Evolutionary conservation across 2,797 vertebrate genomes (phyloP), one percentile per base, ranked within the genome.

Genomic region (Onychomys arenicola): DNA sequence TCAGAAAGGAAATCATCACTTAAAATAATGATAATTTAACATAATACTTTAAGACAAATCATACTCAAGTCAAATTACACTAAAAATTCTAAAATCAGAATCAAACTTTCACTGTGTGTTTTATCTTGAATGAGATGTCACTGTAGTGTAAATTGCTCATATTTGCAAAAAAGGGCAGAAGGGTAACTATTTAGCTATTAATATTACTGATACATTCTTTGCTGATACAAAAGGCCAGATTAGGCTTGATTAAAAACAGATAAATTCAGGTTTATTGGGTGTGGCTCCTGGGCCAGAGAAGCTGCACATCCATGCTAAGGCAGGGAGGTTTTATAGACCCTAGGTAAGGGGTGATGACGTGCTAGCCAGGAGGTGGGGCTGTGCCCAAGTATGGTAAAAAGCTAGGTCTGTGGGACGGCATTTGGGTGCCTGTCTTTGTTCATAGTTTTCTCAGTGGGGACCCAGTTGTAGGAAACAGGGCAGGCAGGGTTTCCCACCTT

Each of bases 61-160:
- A 55, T 6, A 89, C 10, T 89, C 75, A 86, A 77, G 59, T 34
- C 1, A 2, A 40, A 40, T 52, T 25, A n/a, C 5, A 86, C 2
- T 85, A 29, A 80, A 93, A 65, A 73, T 46, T 5, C 52, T 86
- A 57, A 65, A 95, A 43, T 92, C 63, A 76, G 63, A 81, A 67
- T 32, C 14, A 77, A 65, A 86, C 13, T 27, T 34, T 43, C 75
- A 43, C 5, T 10, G 14, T 25, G 34, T 43, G 40, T 49, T 49
- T 63, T 6, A 87, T 76, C 27, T 77, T 78, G 55, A 71, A 83
- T 61, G n/a, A 9, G 17, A 27, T 14, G 9, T 55, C 52, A 19
- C 1, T 89, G 6, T 29, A 27, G 52, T 34, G 1, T 80, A 90
- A 55, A 37, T 2, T 49, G 32, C 43, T 34, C 25, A 32, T 21